Percentiles rank a stretch among this genome's conserved stretches.
Evolutionary conservation across 2,113 vertebrate species (phyloP).

Genomic region (Cyanoramphus novaezelandiae): DNA sequence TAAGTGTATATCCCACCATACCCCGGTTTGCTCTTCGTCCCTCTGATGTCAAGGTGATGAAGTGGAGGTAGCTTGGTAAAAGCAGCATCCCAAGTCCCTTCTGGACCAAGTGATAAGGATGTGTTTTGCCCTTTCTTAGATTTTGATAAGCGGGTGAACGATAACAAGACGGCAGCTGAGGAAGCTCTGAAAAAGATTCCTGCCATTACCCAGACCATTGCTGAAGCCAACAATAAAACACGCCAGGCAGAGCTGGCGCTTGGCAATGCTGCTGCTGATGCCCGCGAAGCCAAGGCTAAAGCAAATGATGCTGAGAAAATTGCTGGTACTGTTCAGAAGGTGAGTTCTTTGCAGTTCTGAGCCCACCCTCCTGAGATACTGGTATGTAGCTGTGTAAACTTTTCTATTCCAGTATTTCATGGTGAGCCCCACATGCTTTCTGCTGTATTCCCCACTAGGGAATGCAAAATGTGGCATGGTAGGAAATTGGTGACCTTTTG

Average conservation of each 20-base stretch:
- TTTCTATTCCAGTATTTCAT: not conserved
- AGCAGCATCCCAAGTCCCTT: not conserved
- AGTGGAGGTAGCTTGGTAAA: not conserved
- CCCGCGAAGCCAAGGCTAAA: conserved; percentile 85
- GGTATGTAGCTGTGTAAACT: not conserved
- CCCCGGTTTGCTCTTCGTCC: not conserved
- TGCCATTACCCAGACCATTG: conserved; percentile 86
- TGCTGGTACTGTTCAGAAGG: conserved; percentile 86
- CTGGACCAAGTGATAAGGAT: not conserved
- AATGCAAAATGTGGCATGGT: not conserved
- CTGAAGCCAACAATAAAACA: conserved; percentile 89
- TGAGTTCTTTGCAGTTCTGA: conserved; percentile 16
- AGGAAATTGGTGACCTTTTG: not conserved
- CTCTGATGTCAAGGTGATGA: not conserved
- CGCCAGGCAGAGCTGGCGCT: conserved; percentile 84
- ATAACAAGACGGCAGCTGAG: conserved; percentile 96
- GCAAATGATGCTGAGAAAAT: conserved; percentile 89
- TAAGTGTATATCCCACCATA: not conserved
- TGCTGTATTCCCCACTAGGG: not conserved
- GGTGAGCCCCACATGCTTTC: rapidly evolving
- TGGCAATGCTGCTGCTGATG: conserved; percentile 86
- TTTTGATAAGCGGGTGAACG: conserved; percentile 92
- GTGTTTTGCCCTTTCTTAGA: conserved; percentile 71
- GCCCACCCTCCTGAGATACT: not conserved
- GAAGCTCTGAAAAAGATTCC: conserved; percentile 91